Conservation (phyloP, 1,140 invertebrate species). For the Diabrotica virgifera region DNA sequence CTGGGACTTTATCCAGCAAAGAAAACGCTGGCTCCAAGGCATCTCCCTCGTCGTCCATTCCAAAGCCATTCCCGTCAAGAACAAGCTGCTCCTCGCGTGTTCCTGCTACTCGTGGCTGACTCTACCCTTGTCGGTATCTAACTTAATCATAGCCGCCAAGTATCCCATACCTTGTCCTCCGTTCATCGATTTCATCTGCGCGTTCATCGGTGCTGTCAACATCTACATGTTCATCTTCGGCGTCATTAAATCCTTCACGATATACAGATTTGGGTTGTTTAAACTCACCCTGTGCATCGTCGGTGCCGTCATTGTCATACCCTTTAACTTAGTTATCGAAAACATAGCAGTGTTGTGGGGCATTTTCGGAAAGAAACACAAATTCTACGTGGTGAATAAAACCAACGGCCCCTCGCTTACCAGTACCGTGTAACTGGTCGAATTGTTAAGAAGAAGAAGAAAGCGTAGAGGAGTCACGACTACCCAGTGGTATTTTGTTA, state of each 20-base stretch:
- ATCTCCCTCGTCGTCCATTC: conserved; percentile 93
- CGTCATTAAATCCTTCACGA: conserved; percentile 90
- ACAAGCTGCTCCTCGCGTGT: conserved; percentile 82
- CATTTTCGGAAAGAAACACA: conserved; percentile 86
- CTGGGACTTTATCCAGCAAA: conserved; percentile 92
- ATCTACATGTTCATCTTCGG: conserved; percentile 97
- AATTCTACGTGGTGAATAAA: conserved; percentile 95
- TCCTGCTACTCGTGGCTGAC: conserved; percentile 94
- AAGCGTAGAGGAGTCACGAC: too few relatives aligned
- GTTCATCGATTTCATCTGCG: conserved; percentile 79
- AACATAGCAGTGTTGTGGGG: conserved; percentile 93
- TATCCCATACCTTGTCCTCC: conserved; percentile 86
- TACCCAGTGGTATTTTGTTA: too few relatives aligned
- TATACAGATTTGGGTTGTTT: conserved; percentile 78
- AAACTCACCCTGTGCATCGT: conserved; percentile 78
- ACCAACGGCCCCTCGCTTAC: conserved; percentile 62
- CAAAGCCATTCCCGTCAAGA: conserved; percentile 73
- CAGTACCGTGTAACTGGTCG: neutral
- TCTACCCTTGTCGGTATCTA: conserved; percentile 87
- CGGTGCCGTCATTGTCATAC: conserved; percentile 84
- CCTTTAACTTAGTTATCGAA: conserved; percentile 89
- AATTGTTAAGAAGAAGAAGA: too few relatives aligned
- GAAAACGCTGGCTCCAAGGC: conserved; percentile 95
- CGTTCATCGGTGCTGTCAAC: conserved; percentile 87
- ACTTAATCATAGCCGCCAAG: conserved; percentile 74